Conservation (phyloP, 2,797 vertebrate genomes). For the Diglossa cyanea region DNA sequence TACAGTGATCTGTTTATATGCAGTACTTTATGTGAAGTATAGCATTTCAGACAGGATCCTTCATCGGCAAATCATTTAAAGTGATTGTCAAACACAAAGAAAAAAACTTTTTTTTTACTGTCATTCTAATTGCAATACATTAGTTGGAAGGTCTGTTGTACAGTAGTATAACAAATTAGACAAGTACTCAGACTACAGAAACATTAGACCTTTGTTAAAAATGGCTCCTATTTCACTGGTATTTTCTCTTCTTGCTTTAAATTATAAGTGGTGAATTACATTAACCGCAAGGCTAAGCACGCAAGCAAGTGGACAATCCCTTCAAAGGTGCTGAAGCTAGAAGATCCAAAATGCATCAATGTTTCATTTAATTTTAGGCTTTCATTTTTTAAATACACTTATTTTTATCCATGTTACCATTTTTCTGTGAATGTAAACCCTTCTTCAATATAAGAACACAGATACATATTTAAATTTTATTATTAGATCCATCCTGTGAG, state of each 20-base stretch:
- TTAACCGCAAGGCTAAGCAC: background rate
- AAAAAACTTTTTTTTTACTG: background rate
- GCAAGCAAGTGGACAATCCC: background rate
- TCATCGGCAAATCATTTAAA: background rate
- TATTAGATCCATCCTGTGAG: background rate
- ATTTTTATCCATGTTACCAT: background rate
- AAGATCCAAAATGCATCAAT: background rate
- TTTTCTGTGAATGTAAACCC: background rate
- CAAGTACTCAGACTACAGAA: background rate
- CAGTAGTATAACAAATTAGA: background rate
- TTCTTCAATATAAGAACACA: background rate
- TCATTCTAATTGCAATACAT: background rate
- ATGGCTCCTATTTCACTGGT: background rate
- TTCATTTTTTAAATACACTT: background rate
- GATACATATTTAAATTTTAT: background rate
- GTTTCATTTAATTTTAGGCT: background rate
- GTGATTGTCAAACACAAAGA: background rate
- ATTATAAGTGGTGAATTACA: background rate
- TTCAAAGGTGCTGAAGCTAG: background rate
- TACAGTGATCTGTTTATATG: background rate
- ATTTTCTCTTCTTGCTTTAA: background rate
- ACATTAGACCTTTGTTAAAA: background rate
- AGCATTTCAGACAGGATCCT: background rate
- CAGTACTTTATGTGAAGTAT: background rate
- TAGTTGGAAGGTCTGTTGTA: background rate